Evolutionary conservation across 2,888 invertebrate genomes (phyloP).

Genomic region (Xanthia togata): DNA sequence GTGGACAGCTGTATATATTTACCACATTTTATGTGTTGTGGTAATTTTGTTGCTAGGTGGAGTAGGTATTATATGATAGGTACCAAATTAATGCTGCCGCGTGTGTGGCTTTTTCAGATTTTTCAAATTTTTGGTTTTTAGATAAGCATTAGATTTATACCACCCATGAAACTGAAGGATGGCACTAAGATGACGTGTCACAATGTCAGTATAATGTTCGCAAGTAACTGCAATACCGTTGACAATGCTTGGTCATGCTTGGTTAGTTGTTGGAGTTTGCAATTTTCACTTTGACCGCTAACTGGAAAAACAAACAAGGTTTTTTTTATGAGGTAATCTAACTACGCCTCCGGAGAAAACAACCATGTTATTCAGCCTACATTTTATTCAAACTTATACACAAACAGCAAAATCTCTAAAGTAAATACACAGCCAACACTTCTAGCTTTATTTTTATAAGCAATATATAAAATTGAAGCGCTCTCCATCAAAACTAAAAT

Average conservation of each 20-base stretch:
- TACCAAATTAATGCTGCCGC: background rate
- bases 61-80: background rate
- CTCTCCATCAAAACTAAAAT: conserved; percentile 33
- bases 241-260: background rate
- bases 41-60: background rate
- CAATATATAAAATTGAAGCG: conserved; percentile 33
- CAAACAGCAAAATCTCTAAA: background rate
- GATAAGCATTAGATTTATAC: no score
- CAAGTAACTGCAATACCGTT: background rate
- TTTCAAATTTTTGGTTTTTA: background rate
- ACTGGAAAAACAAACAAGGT: no score
- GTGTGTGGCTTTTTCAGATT: background rate
- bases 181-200: background rate
- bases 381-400: conserved; percentile 16
- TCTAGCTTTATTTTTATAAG: conserved; percentile 18
- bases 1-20: conserved; percentile 26
- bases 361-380: background rate
- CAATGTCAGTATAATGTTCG: background rate
- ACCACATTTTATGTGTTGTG: background rate
- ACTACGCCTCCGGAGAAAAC: background rate
- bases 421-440: conserved; percentile 6
- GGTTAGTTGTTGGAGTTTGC: no score
- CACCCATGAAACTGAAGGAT: background rate
- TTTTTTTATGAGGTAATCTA: background rate
- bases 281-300: background rate